Evolutionary conservation across 2,797 vertebrate species (phyloP), one percentile per base, ranked within the genome.

Genomic region (Sebastes cheni): DNA sequence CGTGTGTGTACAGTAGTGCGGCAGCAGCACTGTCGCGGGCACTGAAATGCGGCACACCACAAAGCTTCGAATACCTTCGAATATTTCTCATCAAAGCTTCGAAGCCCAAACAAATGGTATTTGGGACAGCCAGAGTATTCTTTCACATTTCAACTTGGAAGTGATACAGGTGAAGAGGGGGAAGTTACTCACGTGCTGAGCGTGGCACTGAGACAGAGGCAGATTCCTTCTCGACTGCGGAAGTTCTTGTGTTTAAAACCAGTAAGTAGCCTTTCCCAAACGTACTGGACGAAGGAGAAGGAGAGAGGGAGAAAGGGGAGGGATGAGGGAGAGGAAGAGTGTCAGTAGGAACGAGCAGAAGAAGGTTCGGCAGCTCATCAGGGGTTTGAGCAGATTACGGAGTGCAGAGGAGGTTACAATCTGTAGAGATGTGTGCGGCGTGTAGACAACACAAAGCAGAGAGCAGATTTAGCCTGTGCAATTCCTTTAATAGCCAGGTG

Each of bases 171-270:
- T 39, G 14, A 74, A 83, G 20, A 84, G 12, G 29, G 67, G 83
- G 82, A 86, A 87, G 67, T 62, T 70, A 97, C 98, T 98, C 96
- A 99, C 98, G 72, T 94, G 93, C 93, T 96, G 83, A 99, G 95
- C 22, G 98, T 98, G 92, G 97, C 95, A 89, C 96, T 95, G 89
- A 99, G 96, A 94, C 97, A 98, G 67, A 98, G 94, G 93, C 98
- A 99, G 79, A 98, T 84, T 87, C 97, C 97, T 95, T 99, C 98
- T 93, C 98, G 96, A 90, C 96, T 97, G 90, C 97, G 97, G 95
- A 97, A 98, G 95, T 99, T 99, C 96, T 99, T 99, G 94, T 99
- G 98, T 92, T 99, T 99, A 90, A 99, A 99, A 82, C 97, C 96
- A 88, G 94, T 91, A 91, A 96, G 90, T 88, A 99, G 95, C 81